These are phyloP conservation scores for Teleopsis dalmanni DNA, from an alignment of 1,140 invertebrate genomes.

Conservation along the genomic window DNA sequence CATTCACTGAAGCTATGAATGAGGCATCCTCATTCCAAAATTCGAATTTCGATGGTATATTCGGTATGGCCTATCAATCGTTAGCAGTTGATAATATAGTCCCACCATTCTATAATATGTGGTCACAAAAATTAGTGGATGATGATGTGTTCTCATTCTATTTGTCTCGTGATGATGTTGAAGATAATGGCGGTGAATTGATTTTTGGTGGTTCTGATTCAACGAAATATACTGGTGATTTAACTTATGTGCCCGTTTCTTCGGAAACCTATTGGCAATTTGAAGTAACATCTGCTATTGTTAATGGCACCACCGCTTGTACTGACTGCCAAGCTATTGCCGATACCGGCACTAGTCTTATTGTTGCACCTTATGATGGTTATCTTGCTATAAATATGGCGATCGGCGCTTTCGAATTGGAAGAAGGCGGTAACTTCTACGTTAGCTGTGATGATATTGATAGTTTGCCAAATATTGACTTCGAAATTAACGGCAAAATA, in stretches of 20 bases:
- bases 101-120: conserved; percentile 93
- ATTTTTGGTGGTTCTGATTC: conserved; percentile 37
- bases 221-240: conserved; percentile 19
- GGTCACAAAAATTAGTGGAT: conserved; percentile 68
- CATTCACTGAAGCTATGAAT: conserved; percentile 94
- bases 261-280: conserved; percentile 43
- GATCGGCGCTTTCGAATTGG: conserved; percentile 1
- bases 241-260: conserved; percentile 38
- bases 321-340: conserved; percentile 69
- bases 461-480: conserved; percentile 14
- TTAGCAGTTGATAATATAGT: conserved; percentile 84
- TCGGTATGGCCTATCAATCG: conserved; percentile 80
- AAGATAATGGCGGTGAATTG: conserved; percentile 26
- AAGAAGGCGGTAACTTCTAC: neutral
- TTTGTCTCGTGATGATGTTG: conserved; percentile 55
- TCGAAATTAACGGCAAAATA: conserved; percentile 24
- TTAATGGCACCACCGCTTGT: conserved; percentile 39
- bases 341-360: conserved; percentile 68
- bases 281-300: conserved; percentile 22
- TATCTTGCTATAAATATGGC: neutral
- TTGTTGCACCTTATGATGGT: conserved; percentile 54
- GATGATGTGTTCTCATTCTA: conserved; percentile 93
- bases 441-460: conserved; percentile 9
- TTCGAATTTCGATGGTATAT: conserved; percentile 94
- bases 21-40: conserved; percentile 88